phyloP scores from a whole-genome alignment of 2,888 invertebrate species.

The Tetropium fuscum region DNA sequence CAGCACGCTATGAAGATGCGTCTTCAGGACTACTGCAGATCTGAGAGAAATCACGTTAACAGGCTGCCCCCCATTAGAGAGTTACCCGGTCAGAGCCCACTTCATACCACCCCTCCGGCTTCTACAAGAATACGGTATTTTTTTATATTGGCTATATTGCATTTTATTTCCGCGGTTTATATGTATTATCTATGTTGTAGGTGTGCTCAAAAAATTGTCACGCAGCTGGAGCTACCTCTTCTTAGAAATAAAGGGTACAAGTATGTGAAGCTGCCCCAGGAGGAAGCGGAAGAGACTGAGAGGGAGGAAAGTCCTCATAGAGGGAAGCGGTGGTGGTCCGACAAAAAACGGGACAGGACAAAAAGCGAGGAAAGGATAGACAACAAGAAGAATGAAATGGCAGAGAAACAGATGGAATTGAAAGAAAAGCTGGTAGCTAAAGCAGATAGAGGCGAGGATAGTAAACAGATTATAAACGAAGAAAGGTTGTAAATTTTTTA shows the following conservation, averaged over 20 bases:
- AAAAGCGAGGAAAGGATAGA: conserved; percentile 73
- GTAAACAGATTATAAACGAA: conserved; percentile 37
- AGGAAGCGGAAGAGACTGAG: conserved; percentile 42
- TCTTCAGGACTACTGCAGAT: conserved; percentile 62
- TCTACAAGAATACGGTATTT: conserved; percentile 80
- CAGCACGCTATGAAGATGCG: conserved; percentile 81
- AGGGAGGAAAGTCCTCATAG: conserved; percentile 47
- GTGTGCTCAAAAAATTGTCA: conserved; percentile 84
- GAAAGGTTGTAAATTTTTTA: conserved; percentile 34
- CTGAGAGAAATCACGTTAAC: conserved; percentile 66
- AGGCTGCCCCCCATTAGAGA: conserved; percentile 88
- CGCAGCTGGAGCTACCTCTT: conserved; percentile 79
- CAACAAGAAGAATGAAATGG: conserved; percentile 82
- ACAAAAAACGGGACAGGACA: conserved; percentile 65
- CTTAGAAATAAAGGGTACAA: conserved; percentile 66
- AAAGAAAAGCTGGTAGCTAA: conserved; percentile 73
- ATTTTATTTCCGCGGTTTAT: background rate
- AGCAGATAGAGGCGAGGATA: conserved; percentile 32
- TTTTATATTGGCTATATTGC: background rate
- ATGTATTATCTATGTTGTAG: conserved; percentile 63
- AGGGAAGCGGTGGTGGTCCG: conserved; percentile 52
- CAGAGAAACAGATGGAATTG: conserved; percentile 83
- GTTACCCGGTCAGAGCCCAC: conserved; percentile 69
- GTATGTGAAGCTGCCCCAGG: conserved; percentile 72
- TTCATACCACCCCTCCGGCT: conserved; percentile 65